Evolutionary conservation across 1,140 invertebrate species (phyloP).

Genomic region (Asobara japonica): DNA sequence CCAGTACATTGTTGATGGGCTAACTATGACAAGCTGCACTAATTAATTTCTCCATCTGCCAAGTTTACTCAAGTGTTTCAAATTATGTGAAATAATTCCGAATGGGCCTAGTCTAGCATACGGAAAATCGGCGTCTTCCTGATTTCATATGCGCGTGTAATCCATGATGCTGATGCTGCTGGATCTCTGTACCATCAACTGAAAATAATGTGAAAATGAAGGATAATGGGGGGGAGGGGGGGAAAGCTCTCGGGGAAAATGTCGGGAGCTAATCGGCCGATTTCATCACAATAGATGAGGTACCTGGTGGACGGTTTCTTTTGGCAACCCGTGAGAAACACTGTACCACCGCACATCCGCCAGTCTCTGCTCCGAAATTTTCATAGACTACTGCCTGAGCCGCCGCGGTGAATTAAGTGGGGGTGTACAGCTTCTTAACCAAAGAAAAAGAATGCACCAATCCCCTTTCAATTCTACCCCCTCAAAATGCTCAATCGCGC

Average conservation of each 20-base stretch:
- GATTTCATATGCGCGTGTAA: constrained; percentile 38
- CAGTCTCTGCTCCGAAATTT: constrained; percentile 15
- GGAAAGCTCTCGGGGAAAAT: constrained; percentile 48
- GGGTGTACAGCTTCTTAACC: neutral
- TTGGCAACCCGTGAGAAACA: constrained; percentile 55
- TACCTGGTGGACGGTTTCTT: constrained; percentile 44
- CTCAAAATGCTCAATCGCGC: constrained; percentile 33
- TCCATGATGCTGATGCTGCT: neutral
- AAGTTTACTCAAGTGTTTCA: constrained; percentile 29
- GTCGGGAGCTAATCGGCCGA: constrained; percentile 46
- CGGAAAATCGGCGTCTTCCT: neutral
- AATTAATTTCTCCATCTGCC: constrained; percentile 4
- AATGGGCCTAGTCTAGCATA: neutral
- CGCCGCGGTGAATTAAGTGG: constrained; percentile 40
- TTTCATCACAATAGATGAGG: constrained; percentile 47
- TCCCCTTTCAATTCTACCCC: constrained; percentile 21
- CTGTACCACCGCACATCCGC: constrained; percentile 31
- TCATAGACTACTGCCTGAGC: constrained; percentile 21
- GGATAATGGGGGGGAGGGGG: constrained; percentile 51
- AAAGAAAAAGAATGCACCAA: constrained; percentile 11
- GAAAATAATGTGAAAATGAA: constrained; percentile 39
- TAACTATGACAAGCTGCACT: neutral
- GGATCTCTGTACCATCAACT: constrained; percentile 16
- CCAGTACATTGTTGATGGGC: neutral
- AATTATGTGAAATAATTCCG: neutral